Conservation (phyloP, 2,797 vertebrate genomes). For the Lithobates sylvaticus region DNA sequence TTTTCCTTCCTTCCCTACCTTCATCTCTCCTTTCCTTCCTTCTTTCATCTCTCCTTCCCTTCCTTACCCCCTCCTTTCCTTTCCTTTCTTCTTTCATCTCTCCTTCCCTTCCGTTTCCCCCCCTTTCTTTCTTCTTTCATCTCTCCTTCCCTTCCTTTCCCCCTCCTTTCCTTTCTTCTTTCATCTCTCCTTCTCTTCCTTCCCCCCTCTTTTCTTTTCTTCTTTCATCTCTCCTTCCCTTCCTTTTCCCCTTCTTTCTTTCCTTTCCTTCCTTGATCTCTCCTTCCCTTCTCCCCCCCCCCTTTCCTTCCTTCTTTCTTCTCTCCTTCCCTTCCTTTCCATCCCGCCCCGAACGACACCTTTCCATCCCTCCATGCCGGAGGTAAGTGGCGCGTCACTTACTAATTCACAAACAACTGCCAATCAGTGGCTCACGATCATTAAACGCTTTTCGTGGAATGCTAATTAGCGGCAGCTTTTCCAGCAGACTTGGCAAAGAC, state of each 20-base stretch:
- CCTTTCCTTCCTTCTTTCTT: not conserved
- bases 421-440: constrained; percentile 38
- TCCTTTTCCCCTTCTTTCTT: too few relatives aligned
- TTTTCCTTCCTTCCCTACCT: too few relatives aligned
- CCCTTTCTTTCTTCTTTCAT: not conserved
- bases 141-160: not conserved
- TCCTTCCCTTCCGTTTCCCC: not conserved
- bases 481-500: constrained; percentile 44
- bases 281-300: too few relatives aligned
- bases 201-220: not conserved
- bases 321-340: not conserved
- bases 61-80: not conserved
- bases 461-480: constrained; percentile 56
- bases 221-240: too few relatives aligned
- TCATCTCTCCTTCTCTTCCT: too few relatives aligned
- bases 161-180: not conserved
- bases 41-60: not conserved
- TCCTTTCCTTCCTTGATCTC: too few relatives aligned
- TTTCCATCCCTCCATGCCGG: not conserved
- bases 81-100: not conserved
- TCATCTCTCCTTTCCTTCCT: not conserved
- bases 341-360: not conserved
- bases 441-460: constrained; percentile 46
- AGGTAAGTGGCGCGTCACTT: constrained; percentile 27
- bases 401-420: constrained; percentile 57